Conservation (phyloP, 2,113 vertebrate species). For the zebrafish (Danio rerio) region DNA sequence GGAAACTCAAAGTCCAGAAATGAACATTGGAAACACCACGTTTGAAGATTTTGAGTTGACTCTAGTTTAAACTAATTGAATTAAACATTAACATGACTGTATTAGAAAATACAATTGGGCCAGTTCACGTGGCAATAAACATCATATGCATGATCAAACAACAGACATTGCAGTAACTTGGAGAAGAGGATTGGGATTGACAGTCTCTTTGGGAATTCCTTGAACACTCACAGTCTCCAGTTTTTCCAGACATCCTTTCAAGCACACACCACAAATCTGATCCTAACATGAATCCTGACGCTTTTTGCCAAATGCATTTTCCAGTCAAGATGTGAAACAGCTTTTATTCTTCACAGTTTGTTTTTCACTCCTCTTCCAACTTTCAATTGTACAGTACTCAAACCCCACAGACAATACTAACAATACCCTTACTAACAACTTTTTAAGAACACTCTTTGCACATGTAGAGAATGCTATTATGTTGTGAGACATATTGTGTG, state of each 20-base stretch:
- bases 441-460: neutral
- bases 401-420: neutral
- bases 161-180: conserved; percentile 7
- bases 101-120: neutral
- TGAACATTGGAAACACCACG: neutral
- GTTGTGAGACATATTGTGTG: too few species aligned
- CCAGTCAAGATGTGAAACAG: conserved; percentile 56
- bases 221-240: conserved; percentile 40
- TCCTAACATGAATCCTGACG: conserved; percentile 47
- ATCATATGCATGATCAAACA: neutral
- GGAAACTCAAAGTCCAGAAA: conserved; percentile 19
- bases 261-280: conserved; percentile 55
- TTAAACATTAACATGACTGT: neutral
- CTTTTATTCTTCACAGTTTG: conserved; percentile 30
- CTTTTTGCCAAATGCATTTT: conserved; percentile 62
- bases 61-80: neutral
- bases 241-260: conserved; percentile 58
- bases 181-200: conserved; percentile 2
- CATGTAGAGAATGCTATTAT: too few species aligned
- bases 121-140: neutral
- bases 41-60: neutral
- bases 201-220: conserved; percentile 56
- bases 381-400: neutral
- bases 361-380: neutral
- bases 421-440: neutral